These are phyloP conservation scores for Hyperoplus immaculatus DNA, from an alignment of 2,797 vertebrate species.

Conservation along the genomic window DNA sequence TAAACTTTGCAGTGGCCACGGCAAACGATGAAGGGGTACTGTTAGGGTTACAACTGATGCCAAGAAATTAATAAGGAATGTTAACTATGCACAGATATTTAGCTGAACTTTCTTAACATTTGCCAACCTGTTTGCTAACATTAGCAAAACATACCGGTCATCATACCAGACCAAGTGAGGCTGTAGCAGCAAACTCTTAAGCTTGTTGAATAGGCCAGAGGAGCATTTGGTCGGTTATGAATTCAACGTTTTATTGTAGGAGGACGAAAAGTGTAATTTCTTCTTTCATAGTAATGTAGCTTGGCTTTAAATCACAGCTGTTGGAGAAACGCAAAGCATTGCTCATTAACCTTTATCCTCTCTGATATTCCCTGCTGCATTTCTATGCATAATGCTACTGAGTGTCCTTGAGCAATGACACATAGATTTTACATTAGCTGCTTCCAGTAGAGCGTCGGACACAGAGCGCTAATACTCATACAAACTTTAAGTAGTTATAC, in stretches of 20 bases:
- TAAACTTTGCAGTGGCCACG: no score
- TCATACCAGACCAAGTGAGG: background rate
- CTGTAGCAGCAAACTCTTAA: no score
- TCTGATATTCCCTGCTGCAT: constrained; percentile 10
- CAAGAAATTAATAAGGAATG: no score
- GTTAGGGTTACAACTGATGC: no score
- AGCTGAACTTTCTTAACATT: background rate
- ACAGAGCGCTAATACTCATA: background rate
- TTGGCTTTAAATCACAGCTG: background rate
- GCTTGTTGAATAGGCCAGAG: no score
- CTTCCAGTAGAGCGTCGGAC: constrained; percentile 25
- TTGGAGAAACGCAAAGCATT: background rate
- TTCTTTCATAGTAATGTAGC: background rate
- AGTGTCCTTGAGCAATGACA: constrained; percentile 53
- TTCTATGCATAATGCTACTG: background rate
- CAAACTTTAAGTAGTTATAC: constrained; percentile 5
- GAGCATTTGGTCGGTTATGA: background rate
- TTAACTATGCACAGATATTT: background rate
- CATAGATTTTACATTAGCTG: constrained; percentile 25
- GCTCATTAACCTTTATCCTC: constrained; percentile 8
- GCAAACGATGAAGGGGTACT: background rate
- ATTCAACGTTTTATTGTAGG: background rate
- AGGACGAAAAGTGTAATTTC: background rate
- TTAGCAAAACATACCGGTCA: background rate
- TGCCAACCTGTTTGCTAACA: background rate